A percentile compares a stretch with the other conserved stretches of the same genome.
Evolutionary conservation across 2,888 invertebrate species (phyloP).

Genomic region (Drosophila fungiperda): DNA sequence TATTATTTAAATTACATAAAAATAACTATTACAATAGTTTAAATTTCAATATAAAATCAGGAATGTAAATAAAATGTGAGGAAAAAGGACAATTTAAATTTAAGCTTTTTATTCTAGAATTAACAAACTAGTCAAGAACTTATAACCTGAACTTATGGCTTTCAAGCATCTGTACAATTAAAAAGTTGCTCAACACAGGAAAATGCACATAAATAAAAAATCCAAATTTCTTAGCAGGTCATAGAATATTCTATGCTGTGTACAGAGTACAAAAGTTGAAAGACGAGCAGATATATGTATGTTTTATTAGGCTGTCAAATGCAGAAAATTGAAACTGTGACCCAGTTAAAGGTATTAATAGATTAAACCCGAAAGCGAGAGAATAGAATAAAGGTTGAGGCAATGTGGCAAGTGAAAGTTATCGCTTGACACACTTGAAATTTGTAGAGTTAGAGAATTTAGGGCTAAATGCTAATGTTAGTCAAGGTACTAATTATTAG

Average conservation of each 20-base stretch:
- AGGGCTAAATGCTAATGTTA: constrained; percentile 3
- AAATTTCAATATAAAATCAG: neutral
- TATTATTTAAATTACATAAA: neutral
- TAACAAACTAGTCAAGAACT: neutral
- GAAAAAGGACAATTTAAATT: neutral
- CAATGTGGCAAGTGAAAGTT: constrained; percentile 13
- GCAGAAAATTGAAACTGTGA: constrained; percentile 46
- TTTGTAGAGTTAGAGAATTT: constrained; percentile 4
- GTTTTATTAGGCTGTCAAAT: constrained; percentile 43
- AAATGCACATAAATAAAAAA: constrained; percentile 3
- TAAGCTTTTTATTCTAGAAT: neutral
- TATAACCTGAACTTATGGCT: neutral
- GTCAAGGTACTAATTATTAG: neutral
- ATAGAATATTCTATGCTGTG: constrained; percentile 17
- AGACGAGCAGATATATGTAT: constrained; percentile 21
- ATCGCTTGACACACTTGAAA: constrained; percentile 6
- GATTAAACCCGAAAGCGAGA: constrained; percentile 15
- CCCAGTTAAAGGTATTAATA: constrained; percentile 49
- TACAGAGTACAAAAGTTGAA: constrained; percentile 1
- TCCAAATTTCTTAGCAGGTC: neutral
- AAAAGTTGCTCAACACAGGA: neutral
- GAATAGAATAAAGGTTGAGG: neutral
- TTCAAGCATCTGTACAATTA: neutral
- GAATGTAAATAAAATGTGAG: neutral
- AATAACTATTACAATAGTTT: neutral